Evolutionary conservation across 2,888 invertebrate species (phyloP).

Genomic region (Apamea sordens): DNA sequence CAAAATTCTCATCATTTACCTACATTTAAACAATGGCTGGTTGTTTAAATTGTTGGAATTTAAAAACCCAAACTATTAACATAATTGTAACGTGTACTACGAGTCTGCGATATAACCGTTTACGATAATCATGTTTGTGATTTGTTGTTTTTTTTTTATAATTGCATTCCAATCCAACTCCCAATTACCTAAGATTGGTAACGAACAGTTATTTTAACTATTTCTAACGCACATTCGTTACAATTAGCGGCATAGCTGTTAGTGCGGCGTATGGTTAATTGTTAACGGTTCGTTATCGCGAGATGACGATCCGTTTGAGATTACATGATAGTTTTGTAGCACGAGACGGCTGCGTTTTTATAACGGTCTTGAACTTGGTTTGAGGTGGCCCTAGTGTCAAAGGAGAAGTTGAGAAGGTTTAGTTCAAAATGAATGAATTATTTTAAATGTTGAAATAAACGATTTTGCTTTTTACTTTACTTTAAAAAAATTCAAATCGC

Average conservation of each 20-base stretch:
- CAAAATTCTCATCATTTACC: neutral
- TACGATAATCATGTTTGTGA: slow-evolving; percentile 28
- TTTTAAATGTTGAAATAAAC: neutral
- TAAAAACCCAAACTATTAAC: neutral
- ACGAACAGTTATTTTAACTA: slow-evolving; percentile 57
- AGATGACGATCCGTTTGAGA: slow-evolving; percentile 56
- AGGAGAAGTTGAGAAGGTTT: neutral
- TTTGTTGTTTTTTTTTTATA: slow-evolving; percentile 41
- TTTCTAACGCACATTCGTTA: slow-evolving; percentile 43
- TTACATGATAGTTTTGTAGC: slow-evolving; percentile 39
- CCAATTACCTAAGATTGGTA: slow-evolving; percentile 36
- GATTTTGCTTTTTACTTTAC: neutral
- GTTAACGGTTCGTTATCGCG: slow-evolving; percentile 59
- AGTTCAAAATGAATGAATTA: neutral
- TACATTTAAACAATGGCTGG: neutral
- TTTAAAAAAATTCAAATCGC: neutral
- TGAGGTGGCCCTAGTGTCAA: neutral
- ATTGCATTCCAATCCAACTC: slow-evolving; percentile 37
- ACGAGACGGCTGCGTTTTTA: slow-evolving; percentile 47
- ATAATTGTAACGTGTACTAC: neutral
- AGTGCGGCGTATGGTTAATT: slow-evolving; percentile 54
- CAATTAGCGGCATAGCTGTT: slow-evolving; percentile 52
- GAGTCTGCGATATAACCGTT: slow-evolving; percentile 23
- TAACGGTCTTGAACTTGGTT: slow-evolving; percentile 55
- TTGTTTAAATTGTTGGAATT: too few species aligned